Conservation (phyloP, 2,888 invertebrate genomes). For the Micropterix aruncella region DNA sequence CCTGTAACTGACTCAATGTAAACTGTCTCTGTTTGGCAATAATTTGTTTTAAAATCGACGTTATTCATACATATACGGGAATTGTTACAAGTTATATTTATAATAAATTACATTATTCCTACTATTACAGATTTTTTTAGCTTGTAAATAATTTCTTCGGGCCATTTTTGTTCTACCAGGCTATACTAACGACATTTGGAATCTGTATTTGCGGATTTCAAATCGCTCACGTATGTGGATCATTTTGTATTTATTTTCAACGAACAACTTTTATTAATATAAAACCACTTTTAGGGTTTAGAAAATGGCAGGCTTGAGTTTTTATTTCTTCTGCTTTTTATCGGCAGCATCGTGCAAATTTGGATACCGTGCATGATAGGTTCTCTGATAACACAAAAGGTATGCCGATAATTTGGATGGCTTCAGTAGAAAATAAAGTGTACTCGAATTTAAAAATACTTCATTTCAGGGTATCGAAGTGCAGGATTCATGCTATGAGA, state of each 20-base stretch:
- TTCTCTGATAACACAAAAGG: not conserved
- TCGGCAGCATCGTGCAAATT: not conserved
- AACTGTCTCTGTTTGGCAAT: no score
- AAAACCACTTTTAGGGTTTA: no score
- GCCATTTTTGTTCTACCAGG: not conserved
- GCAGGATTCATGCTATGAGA: not conserved
- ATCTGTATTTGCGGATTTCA: not conserved
- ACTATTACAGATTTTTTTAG: no score
- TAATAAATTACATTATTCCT: no score
- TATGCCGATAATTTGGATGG: no score
- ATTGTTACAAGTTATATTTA: no score
- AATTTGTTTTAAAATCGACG: no score
- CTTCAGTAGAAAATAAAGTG: not conserved
- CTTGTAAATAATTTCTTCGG: no score
- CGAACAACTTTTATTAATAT: no score
- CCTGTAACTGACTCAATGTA: no score
- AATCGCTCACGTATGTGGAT: not conserved
- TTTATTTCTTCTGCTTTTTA: not conserved
- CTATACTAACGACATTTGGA: not conserved
- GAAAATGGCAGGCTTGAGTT: not conserved
- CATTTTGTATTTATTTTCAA: not conserved
- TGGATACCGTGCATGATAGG: not conserved
- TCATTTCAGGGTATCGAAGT: not conserved
- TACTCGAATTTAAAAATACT: not conserved
- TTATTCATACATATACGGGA: no score